These are phyloP conservation scores for Macrotis lagotis DNA, from an alignment of 2,113 vertebrate species.

Conservation along the genomic window DNA sequence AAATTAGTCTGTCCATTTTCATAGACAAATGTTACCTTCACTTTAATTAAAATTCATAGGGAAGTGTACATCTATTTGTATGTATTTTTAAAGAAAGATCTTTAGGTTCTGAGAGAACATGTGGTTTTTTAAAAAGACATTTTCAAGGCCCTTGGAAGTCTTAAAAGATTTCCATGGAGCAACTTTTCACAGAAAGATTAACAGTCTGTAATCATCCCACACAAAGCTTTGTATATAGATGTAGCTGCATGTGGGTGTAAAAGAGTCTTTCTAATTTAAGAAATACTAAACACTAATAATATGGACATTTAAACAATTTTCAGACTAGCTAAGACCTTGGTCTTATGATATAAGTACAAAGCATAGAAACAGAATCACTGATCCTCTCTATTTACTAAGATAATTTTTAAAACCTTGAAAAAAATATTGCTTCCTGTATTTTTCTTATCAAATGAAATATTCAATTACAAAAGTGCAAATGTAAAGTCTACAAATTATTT, in stretches of 20 bases:
- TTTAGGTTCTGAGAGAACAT: constrained; percentile 38
- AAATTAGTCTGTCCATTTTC: constrained; percentile 44
- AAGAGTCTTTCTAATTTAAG: constrained; percentile 64
- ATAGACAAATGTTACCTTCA: constrained; percentile 36
- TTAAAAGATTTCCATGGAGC: constrained; percentile 56
- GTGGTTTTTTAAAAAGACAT: constrained; percentile 50
- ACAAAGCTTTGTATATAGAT: constrained; percentile 56
- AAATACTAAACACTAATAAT: constrained; percentile 58
- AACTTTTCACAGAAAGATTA: constrained; percentile 62
- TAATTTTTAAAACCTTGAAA: not conserved
- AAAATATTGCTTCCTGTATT: not conserved
- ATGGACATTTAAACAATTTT: not conserved
- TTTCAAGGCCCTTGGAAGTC: constrained; percentile 59
- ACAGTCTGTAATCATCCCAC: constrained; percentile 58
- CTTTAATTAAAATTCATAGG: constrained; percentile 32
- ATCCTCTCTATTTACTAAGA: not conserved
- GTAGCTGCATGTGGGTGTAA: constrained; percentile 30
- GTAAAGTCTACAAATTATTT: not conserved
- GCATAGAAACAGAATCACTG: not conserved
- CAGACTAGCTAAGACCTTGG: constrained; percentile 7
- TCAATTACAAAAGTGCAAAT: not conserved
- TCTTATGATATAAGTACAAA: not conserved
- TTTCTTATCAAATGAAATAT: not conserved
- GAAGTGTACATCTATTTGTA: not conserved
- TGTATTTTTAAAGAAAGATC: not conserved